Conservation (phyloP, 2,888 invertebrate genomes). For the Lasioglossum lativentre region DNA sequence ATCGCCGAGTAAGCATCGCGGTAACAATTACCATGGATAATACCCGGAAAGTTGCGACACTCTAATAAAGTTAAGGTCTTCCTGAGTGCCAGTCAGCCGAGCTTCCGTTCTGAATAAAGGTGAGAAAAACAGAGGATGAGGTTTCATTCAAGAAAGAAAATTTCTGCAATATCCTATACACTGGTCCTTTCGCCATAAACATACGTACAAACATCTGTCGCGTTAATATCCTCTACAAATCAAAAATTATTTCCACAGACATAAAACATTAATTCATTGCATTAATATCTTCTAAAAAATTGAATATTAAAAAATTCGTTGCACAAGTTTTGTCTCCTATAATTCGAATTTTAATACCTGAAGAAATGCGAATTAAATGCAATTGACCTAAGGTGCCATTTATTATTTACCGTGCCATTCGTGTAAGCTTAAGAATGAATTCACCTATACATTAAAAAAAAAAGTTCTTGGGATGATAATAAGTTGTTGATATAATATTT, state of each 20-base stretch:
- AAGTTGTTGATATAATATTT: neutral
- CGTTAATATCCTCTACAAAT: neutral
- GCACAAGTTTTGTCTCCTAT: no score
- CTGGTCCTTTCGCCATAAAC: neutral
- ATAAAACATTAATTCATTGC: neutral
- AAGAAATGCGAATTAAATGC: no score
- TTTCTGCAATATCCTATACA: neutral
- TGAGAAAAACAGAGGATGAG: constrained; percentile 25
- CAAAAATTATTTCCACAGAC: neutral
- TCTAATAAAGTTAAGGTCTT: constrained; percentile 71
- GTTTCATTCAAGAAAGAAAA: constrained; percentile 12
- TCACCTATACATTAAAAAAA: neutral
- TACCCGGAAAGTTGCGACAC: constrained; percentile 64
- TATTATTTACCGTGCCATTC: no score
- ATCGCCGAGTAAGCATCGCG: constrained; percentile 48
- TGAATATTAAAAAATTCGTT: neutral
- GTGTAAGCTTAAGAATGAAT: no score
- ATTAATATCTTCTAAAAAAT: neutral
- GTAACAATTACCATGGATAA: constrained; percentile 71
- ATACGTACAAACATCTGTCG: neutral
- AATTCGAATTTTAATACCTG: no score
- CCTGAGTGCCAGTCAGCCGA: constrained; percentile 22
- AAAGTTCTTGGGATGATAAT: neutral
- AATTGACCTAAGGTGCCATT: no score
- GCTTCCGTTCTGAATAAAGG: constrained; percentile 31